phyloP scores from a whole-genome alignment of 2,888 invertebrate species.

The Lithosia quadra region DNA sequence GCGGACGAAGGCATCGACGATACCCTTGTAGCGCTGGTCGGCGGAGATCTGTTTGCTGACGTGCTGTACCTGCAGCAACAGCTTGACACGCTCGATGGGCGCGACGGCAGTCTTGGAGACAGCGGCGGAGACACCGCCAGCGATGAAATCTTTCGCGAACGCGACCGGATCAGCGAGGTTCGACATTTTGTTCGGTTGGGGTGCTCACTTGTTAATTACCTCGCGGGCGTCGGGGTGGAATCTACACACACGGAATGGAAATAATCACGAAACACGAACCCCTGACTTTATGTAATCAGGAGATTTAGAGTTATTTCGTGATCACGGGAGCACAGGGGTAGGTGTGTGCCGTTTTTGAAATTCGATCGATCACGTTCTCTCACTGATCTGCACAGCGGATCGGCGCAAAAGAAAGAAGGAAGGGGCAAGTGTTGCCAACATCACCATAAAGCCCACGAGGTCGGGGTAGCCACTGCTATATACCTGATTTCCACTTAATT shows the following conservation, averaged over 20 bases:
- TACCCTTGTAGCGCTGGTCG: constrained; percentile 97
- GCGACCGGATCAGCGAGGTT: constrained; percentile 91
- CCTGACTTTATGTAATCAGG: constrained; percentile 79
- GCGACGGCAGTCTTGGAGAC: constrained; percentile 98
- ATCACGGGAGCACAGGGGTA: constrained; percentile 85
- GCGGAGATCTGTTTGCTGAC: constrained; percentile 96
- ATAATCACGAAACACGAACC: constrained; percentile 84
- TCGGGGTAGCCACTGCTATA: constrained; percentile 66
- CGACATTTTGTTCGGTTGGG: constrained; percentile 81
- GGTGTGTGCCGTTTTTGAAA: constrained; percentile 86
- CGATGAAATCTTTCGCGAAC: constrained; percentile 97
- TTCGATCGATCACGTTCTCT: constrained; percentile 87
- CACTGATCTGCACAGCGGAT: constrained; percentile 82
- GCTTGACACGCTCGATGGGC: constrained; percentile 98
- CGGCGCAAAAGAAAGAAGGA: constrained; percentile 86
- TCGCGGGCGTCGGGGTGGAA: constrained; percentile 68
- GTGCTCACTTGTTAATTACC: constrained; percentile 73
- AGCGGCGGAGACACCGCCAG: constrained; percentile 97
- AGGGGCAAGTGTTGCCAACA: constrained; percentile 83
- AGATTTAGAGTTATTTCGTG: constrained; percentile 84
- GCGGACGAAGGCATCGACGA: constrained; percentile 95
- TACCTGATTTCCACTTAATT: constrained; percentile 40
- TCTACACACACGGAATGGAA: constrained; percentile 81
- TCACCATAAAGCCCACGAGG: constrained; percentile 80
- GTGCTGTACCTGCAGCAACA: constrained; percentile 98